Evolutionary conservation across 2,113 vertebrate species (phyloP).

Genomic region (Sinosuthora webbiana): DNA sequence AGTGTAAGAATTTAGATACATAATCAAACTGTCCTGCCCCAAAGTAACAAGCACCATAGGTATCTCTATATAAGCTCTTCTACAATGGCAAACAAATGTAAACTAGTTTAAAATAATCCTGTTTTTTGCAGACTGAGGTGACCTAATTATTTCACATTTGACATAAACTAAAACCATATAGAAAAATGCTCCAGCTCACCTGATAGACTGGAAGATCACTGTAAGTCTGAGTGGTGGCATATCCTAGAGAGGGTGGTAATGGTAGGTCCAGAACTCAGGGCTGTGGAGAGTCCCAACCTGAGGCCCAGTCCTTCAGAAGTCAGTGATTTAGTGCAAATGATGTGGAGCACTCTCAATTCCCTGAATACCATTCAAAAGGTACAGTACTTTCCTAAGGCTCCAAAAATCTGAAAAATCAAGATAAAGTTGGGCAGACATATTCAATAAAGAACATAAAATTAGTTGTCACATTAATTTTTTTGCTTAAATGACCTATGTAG

Average conservation of each 20-base stretch:
- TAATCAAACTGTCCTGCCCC: background rate
- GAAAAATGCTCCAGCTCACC: slow-evolving; percentile 7
- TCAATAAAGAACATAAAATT: background rate
- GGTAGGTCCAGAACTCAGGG: background rate
- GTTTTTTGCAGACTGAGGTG: background rate
- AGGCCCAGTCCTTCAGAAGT: background rate
- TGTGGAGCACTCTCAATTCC: background rate
- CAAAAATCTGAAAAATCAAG: slow-evolving; percentile 49
- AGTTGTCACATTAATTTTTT: background rate
- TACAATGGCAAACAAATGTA: background rate
- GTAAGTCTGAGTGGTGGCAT: background rate
- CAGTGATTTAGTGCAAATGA: background rate
- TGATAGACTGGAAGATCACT: background rate
- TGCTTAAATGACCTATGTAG: background rate
- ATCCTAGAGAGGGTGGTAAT: background rate
- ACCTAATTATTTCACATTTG: background rate
- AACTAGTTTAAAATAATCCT: background rate
- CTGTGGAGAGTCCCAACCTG: background rate
- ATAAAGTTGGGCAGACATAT: background rate
- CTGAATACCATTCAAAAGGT: background rate
- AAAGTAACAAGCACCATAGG: background rate
- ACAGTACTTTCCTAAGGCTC: background rate
- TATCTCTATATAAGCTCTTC: background rate
- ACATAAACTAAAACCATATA: background rate
- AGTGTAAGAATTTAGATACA: background rate